Evolutionary conservation across 1,140 invertebrate genomes (phyloP), one percentile per base, ranked within the genome.

Genomic region (Brachionus rotundiformis): DNA sequence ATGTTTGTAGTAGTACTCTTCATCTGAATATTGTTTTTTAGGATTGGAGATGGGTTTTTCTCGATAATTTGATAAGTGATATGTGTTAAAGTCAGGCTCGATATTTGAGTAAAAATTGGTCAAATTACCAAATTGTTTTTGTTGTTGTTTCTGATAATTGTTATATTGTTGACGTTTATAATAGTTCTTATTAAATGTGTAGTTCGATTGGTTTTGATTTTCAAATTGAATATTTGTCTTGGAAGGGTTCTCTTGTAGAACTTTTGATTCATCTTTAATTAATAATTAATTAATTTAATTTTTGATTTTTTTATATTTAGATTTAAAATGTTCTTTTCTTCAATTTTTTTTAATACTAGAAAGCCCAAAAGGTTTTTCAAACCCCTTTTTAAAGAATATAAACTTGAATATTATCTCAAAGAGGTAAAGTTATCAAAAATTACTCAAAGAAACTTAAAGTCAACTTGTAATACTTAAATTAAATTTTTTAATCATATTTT

Each of bases 151-250:
- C 11, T 73, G 68, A 25, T 73, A 73, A 16, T 73, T 73, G 29
- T 73, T 73, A 31, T 73, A 73, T 29, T 73, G 68, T 73, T 73
- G 68, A 27, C 68, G 68, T 16, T 73, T 73, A 7, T 73, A 73
- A 44, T 41, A 73, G 25, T 73, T 44, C n/a, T 73, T 73, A n/a
- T 73, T 73, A 13, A 25, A 31, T 39, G 36, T 73, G 39, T 41
- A 33, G 16, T 68, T 68, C 16, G 33, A 68, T 68, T 68, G 63
- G 16, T 68, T 36, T 31, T 36, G 27, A 19, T 33, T 36, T 33
- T 63, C 65, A 10, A 36, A 23, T 23, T 31, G 10, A 65, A 31
- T 29, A 65, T 65, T 65, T 31, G 31, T 65, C 25, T 65, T 33
- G 10, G 31, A 29, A 13, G 11, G 29, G n/a, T 65, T 65, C 61